Conservation (phyloP, 64 coral and sea anemone genomes). For the Stichodactyla helianthus region DNA sequence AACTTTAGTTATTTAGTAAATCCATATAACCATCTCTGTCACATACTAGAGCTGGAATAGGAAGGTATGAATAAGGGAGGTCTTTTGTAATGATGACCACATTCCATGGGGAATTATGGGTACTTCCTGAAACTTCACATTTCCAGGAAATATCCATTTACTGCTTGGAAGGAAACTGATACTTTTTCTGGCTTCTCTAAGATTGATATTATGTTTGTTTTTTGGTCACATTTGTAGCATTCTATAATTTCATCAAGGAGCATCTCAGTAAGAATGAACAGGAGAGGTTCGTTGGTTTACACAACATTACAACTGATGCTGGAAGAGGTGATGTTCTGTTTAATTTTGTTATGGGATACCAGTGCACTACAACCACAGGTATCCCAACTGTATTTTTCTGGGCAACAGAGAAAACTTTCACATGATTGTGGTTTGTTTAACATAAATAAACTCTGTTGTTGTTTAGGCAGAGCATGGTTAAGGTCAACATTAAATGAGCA, state of each 20-base stretch:
- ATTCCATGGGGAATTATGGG: too few species aligned
- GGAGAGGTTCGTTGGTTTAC: conserved; percentile 63
- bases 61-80: too few species aligned
- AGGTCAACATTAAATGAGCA: conserved; percentile 92
- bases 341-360: not conserved
- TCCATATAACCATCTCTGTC: too few species aligned
- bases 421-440: not conserved
- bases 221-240: conserved; percentile 26
- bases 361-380: not conserved
- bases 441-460: not conserved
- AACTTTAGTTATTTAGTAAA: too few species aligned
- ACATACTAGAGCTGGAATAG: too few species aligned
- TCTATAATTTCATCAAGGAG: conserved; percentile 84
- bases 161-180: too few species aligned
- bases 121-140: too few species aligned
- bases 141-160: too few species aligned
- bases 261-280: conserved; percentile 83
- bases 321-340: conserved; percentile 47
- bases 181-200: too few species aligned
- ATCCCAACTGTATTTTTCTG: too few species aligned
- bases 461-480: conserved; percentile 79
- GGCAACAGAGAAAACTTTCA: too few species aligned
- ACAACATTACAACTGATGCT: conserved; percentile 84
- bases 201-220: not conserved
- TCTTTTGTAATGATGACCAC: too few species aligned